Percentiles rank a stretch among this genome's conserved stretches.
Conservation (phyloP, 2,113 vertebrate species). For the Atlantisia rogersi region DNA sequence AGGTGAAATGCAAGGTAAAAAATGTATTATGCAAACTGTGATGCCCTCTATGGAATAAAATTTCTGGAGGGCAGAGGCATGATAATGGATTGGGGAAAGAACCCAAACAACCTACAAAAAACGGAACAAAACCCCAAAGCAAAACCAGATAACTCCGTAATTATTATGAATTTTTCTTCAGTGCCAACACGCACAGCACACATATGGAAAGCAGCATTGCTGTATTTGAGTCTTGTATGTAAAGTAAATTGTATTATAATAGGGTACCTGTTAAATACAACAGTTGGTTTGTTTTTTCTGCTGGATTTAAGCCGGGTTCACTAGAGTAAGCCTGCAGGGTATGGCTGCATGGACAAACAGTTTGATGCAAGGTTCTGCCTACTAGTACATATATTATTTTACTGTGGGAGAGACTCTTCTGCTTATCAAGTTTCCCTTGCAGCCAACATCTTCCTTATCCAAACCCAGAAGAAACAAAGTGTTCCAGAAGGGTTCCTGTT, state of each 20-base stretch:
- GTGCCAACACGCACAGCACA: not conserved
- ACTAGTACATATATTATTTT: not conserved
- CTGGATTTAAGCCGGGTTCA: not conserved
- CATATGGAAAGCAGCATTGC: not conserved
- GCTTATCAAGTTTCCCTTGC: not conserved
- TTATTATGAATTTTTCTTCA: not conserved
- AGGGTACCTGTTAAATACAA: not conserved
- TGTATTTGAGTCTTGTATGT: not conserved
- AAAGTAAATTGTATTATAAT: not conserved
- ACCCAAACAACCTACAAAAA: not conserved
- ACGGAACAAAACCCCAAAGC: not conserved
- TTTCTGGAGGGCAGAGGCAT: not conserved
- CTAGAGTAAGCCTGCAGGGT: not conserved
- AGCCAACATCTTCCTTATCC: not conserved
- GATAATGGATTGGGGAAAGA: not conserved
- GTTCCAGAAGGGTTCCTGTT: not conserved
- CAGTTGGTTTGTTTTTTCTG: no score
- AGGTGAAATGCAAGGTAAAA: constrained; percentile 4
- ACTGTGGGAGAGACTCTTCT: not conserved
- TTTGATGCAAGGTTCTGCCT: not conserved
- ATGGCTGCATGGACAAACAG: not conserved
- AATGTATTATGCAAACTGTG: not conserved
- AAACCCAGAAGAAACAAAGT: not conserved
- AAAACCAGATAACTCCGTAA: not conserved
- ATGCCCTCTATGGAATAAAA: not conserved